Conservation (phyloP, 1,140 invertebrate genomes). For the Phthorimaea operculella region DNA sequence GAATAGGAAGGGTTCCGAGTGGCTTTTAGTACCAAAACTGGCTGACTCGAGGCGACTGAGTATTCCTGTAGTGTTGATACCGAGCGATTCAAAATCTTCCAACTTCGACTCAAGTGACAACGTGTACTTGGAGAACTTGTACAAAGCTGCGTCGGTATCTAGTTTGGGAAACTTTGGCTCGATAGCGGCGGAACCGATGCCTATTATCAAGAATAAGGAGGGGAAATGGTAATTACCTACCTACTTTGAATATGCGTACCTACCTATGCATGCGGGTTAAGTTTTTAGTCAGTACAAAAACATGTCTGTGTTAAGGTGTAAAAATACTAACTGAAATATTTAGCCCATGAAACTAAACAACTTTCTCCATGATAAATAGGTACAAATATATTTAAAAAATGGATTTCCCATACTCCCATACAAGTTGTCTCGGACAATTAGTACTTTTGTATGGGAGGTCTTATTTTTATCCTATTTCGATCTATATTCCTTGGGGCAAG, state of each 20-base stretch:
- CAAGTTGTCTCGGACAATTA: too few species aligned
- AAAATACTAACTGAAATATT: too few species aligned
- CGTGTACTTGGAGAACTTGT: conserved; percentile 55
- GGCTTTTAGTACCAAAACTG: conserved; percentile 46
- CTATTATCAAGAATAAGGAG: conserved; percentile 58
- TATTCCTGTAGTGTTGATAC: conserved; percentile 55
- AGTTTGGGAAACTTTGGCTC: conserved; percentile 57
- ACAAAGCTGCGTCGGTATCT: conserved; percentile 52
- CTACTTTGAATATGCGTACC: not conserved
- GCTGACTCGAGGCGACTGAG: conserved; percentile 50
- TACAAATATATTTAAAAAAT: too few species aligned
- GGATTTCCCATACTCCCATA: too few species aligned
- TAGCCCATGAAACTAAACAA: not conserved
- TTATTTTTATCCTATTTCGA: too few species aligned
- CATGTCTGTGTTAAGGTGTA: too few species aligned
- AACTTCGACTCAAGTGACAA: conserved; percentile 49
- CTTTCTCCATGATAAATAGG: too few species aligned
- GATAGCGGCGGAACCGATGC: conserved; percentile 52
- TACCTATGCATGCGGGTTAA: too few species aligned
- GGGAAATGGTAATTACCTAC: conserved; percentile 56
- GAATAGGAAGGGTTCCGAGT: conserved; percentile 33
- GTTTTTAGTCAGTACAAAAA: too few species aligned
- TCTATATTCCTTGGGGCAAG: too few species aligned
- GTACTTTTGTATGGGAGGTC: too few species aligned
- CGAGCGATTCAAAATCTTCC: conserved; percentile 34